Evolutionary conservation across 1,140 invertebrate genomes (phyloP).

Genomic region (Drosophila prosaltans): DNA sequence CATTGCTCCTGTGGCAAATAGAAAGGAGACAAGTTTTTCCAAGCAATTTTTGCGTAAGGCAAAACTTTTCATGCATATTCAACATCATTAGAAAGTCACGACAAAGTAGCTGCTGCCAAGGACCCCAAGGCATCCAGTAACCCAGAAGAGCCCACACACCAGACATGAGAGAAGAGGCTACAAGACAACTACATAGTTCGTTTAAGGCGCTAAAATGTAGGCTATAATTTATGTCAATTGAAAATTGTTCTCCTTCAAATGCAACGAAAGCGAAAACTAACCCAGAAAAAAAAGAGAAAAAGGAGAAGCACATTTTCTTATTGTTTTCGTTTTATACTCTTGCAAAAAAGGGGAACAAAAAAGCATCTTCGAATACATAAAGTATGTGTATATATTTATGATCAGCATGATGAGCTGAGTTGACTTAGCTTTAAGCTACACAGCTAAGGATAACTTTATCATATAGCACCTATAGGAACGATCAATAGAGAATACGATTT

Average conservation of each 20-base stretch:
- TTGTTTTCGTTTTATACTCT: too few species aligned
- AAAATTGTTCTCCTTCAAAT: background rate
- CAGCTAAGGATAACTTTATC: too few species aligned
- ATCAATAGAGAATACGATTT: too few species aligned
- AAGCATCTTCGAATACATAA: too few species aligned
- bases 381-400: too few species aligned
- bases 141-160: conserved; percentile 12
- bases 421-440: too few species aligned
- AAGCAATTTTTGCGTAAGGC: conserved; percentile 60
- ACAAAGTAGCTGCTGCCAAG: conserved; percentile 64
- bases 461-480: too few species aligned
- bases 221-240: conserved; percentile 63
- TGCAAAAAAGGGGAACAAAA: too few species aligned
- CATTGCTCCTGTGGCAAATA: conserved; percentile 12
- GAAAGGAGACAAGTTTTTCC: conserved; percentile 59
- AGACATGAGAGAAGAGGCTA: conserved; percentile 27
- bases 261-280: conserved; percentile 20
- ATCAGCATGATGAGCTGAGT: too few species aligned
- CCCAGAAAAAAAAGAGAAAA: conserved; percentile 5
- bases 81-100: conserved; percentile 79
- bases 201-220: conserved; percentile 54
- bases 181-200: conserved; percentile 16
- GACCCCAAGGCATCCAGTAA: conserved; percentile 30
- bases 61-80: conserved; percentile 77
- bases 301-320: background rate